Evolutionary conservation across 2,797 vertebrate species (phyloP), one percentile per base, ranked within the genome.

Genomic region (Acanthurus lineatus): DNA sequence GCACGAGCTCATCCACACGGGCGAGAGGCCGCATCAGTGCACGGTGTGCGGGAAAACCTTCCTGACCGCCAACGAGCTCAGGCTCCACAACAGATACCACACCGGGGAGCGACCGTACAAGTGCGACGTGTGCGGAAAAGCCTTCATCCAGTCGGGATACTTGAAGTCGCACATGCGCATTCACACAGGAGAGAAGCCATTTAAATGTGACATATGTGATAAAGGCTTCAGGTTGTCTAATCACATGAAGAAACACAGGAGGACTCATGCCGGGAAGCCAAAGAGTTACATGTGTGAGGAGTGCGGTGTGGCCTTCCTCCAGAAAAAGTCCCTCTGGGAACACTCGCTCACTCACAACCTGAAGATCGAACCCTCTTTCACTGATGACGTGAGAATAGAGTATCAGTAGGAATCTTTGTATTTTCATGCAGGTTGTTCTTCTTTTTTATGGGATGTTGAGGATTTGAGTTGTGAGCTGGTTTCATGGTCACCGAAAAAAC

Each of bases 121-220:
- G 72, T 95, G 94, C 1, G 91, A 93, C 1, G 77, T 84, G 69
- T 95, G 94, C n/a, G 88, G 92, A 6, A 95, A 95, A 16, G 93
- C 92, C 53, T 95, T 94, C 89, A 94, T 94, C 47, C 94, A 95
- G 88, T 94, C 93, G 0, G 94, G 94, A 2, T 94, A 94, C 14
- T 62, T 95, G 45, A 95, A 94, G 81, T 93, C 93, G 0, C 94
- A 95, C 92, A 92, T 91, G 93, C 93, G 93, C 76, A 94, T 94
- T 77, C 94, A 95, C 91, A 94, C 93, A 0, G 93, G 94, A 3
- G 94, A 95, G 86, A 95, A 94, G 78, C 94, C 94, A 0, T 95
- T 93, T 8, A 92, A 89, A 38, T 95, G 94, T 5, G 91, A 92
- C 79, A 20, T 94, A 2, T 95, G 93, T 7, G 89, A 92, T 3